Evolutionary conservation across 2,113 vertebrate species (phyloP).

Genomic region (Rhinoptilus africanus): DNA sequence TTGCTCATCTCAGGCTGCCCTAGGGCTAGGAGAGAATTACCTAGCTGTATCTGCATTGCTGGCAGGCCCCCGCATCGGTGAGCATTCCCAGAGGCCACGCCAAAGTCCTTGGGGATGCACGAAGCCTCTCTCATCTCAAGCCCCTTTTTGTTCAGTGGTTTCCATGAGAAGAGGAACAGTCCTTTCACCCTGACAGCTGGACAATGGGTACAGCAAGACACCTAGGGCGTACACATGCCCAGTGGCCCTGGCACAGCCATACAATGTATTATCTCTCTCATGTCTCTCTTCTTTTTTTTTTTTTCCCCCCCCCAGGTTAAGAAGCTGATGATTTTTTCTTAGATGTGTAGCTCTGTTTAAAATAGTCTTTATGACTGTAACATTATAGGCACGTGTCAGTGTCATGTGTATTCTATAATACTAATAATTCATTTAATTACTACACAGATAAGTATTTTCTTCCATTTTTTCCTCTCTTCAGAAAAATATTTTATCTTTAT

Average conservation of each 20-base stretch:
- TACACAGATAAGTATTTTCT: neutral
- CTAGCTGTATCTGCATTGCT: neutral
- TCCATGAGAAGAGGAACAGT: neutral
- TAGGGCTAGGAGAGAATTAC: neutral
- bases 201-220: neutral
- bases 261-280: neutral
- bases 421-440: neutral
- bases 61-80: fast-evolving
- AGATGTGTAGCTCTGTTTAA: neutral
- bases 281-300: neutral
- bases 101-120: neutral
- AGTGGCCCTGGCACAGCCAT: neutral
- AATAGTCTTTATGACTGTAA: neutral
- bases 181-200: neutral
- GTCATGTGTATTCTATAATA: neutral
- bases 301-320: neutral
- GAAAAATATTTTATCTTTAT: neutral
- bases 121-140: neutral
- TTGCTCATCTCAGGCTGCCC: neutral
- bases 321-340: neutral
- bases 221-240: too few relatives aligned
- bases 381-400: neutral
- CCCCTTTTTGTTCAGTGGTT: neutral
- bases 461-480: neutral
- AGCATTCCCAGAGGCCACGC: neutral